A percentile compares a stretch with the other conserved stretches of the same genome.
Evolutionary conservation across 64 coral and sea anemone genomes (phyloP).

Genomic region (Montipora sp.): DNA sequence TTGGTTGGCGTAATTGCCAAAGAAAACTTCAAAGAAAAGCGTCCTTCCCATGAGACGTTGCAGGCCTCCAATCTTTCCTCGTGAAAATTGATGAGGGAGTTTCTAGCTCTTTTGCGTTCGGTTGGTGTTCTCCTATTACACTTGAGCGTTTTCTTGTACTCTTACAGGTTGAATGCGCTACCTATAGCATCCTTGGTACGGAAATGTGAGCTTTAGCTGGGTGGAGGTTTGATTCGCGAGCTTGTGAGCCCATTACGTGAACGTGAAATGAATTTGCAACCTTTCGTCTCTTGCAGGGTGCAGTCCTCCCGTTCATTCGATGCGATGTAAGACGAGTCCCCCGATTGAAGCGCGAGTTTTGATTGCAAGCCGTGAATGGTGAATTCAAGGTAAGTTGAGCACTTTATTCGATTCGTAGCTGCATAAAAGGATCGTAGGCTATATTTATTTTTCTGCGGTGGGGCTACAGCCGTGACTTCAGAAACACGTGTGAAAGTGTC

Average conservation of each 20-base stretch:
- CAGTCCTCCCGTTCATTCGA: conserved; percentile 26
- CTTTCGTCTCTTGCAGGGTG: conserved; percentile 50
- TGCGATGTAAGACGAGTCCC: conserved; percentile 95
- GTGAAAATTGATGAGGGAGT: conserved; percentile 90
- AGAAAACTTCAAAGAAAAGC: conserved; percentile 78
- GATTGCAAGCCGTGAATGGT: conserved; percentile 99
- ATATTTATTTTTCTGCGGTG: conserved; percentile 87
- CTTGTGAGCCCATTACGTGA: background rate
- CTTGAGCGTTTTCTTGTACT: conserved; percentile 90
- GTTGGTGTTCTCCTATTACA: conserved; percentile 98
- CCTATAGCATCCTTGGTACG: conserved; percentile 68
- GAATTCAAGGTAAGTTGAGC: conserved; percentile 99
- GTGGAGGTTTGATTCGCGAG: conserved; percentile 35
- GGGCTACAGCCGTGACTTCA: conserved; percentile 69
- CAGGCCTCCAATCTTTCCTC: conserved; percentile 73
- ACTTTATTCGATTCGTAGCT: conserved; percentile 95
- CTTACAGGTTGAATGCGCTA: conserved; percentile 63
- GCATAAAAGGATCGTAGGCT: conserved; percentile 87
- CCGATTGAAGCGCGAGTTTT: conserved; percentile 96
- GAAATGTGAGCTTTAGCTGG: conserved; percentile 55
- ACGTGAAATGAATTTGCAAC: conserved; percentile 21
- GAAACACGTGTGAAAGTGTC: conserved; percentile 83
- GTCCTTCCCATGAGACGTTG: conserved; percentile 80
- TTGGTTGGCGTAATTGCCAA: conserved; percentile 69
- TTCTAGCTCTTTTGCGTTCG: conserved; percentile 71